These are phyloP conservation scores for Vulpes ferrilata DNA, from an alignment of 2,113 vertebrate species.

Conservation along the genomic window DNA sequence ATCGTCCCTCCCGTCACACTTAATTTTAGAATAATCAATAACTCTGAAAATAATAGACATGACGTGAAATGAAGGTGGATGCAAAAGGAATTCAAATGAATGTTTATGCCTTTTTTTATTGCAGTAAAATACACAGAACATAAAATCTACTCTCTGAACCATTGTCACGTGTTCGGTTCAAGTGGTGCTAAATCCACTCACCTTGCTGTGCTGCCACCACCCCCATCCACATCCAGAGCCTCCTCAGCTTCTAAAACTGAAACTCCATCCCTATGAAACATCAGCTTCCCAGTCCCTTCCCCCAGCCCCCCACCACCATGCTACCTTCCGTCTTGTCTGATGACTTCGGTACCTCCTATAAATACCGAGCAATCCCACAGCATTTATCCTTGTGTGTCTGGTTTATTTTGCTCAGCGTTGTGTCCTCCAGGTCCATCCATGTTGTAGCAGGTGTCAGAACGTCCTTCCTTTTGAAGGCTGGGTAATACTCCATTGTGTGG, in stretches of 20 bases:
- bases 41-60: not conserved
- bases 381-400: accelerated
- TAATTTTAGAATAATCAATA: not conserved
- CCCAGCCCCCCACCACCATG: accelerated
- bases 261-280: accelerated
- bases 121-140: not conserved
- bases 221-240: not conserved
- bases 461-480: not conserved
- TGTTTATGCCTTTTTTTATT: not conserved
- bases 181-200: accelerated
- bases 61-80: not conserved
- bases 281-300: too few relatives aligned
- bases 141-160: not conserved
- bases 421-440: not conserved
- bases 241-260: too few relatives aligned
- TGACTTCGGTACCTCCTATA: accelerated
- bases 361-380: accelerated
- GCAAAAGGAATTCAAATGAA: not conserved
- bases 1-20: not conserved
- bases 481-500: not conserved
- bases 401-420: accelerated
- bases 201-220: accelerated
- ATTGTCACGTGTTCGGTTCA: accelerated
- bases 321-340: not conserved
- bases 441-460: accelerated